These are phyloP conservation scores for Plodia interpunctella DNA, from an alignment of 1,140 invertebrate species.

Conservation along the genomic window DNA sequence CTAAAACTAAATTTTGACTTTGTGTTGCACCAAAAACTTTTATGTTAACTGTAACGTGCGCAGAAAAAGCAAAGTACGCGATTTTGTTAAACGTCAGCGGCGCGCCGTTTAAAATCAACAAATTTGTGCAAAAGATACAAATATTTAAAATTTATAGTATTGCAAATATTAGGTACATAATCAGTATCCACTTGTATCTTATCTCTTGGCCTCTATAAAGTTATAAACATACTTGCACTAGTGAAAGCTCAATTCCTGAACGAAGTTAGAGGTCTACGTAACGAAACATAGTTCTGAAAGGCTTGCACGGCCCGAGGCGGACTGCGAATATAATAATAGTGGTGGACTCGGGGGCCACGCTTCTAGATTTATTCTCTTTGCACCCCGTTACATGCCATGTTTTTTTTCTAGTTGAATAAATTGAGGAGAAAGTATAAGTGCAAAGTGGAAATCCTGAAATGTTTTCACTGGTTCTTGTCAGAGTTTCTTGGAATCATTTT, in stretches of 20 bases:
- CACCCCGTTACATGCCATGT: background rate
- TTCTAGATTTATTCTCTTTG: background rate
- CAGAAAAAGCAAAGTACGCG: too few relatives aligned
- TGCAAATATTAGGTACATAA: background rate
- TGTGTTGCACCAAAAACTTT: too few relatives aligned
- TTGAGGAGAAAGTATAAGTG: background rate
- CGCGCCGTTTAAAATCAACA: too few relatives aligned
- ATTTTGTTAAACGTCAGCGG: too few relatives aligned
- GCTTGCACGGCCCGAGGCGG: conserved; percentile 49
- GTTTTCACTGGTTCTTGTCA: too few relatives aligned
- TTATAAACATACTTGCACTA: conserved; percentile 7
- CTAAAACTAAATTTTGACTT: too few relatives aligned
- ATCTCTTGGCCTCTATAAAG: background rate
- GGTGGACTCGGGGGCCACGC: conserved; percentile 27
- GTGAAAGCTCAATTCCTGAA: conserved; percentile 2
- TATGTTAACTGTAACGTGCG: too few relatives aligned
- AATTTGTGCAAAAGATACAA: too few relatives aligned
- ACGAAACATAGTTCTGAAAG: conserved; percentile 60
- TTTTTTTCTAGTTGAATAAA: too few relatives aligned
- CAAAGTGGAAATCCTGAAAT: background rate
- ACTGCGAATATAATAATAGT: conserved; percentile 66
- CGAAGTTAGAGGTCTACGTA: conserved; percentile 33
- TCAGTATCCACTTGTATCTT: background rate
- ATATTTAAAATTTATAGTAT: too few relatives aligned
- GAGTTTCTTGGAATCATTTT: too few relatives aligned